phyloP scores from a whole-genome alignment of 2,888 invertebrate species.

The Punctoribates punctum region DNA sequence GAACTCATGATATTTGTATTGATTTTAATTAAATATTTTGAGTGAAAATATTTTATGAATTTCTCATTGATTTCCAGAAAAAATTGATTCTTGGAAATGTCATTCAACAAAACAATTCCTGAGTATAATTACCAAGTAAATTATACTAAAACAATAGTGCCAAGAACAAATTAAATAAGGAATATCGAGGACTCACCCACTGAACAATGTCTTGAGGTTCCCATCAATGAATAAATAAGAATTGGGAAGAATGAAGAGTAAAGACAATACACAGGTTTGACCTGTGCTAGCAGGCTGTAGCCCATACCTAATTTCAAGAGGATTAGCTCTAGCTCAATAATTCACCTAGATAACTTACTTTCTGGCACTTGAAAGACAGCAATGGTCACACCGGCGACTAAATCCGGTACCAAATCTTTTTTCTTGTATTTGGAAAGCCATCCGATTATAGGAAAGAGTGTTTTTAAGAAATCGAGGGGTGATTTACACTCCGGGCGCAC shows the following conservation, averaged over 20 bases:
- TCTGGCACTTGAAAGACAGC: slow-evolving; percentile 50
- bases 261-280: slow-evolving; percentile 55
- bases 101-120: too few relatives aligned
- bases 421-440: slow-evolving; percentile 53
- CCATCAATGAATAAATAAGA: slow-evolving; percentile 55
- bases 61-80: too few relatives aligned
- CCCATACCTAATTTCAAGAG: slow-evolving; percentile 52
- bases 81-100: too few relatives aligned
- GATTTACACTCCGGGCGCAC: slow-evolving; percentile 18
- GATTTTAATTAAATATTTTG: too few relatives aligned
- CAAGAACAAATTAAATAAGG: too few relatives aligned
- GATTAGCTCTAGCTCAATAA: too few relatives aligned
- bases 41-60: too few relatives aligned
- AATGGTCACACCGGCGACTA: slow-evolving; percentile 49
- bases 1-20: too few relatives aligned
- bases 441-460: slow-evolving; percentile 50
- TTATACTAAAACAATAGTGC: too few relatives aligned
- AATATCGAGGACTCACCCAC: slow-evolving; percentile 28
- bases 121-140: too few relatives aligned
- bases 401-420: slow-evolving; percentile 47
- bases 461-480: slow-evolving; percentile 34
- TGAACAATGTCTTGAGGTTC: slow-evolving; percentile 53
- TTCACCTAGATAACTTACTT: slow-evolving; percentile 43
- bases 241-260: slow-evolving; percentile 56
- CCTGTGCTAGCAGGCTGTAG: slow-evolving; percentile 54